Percentiles rank a stretch among this genome's conserved stretches.
phyloP scores from a whole-genome alignment of 2,888 invertebrate genomes.

The Acanthopleura granulata region DNA sequence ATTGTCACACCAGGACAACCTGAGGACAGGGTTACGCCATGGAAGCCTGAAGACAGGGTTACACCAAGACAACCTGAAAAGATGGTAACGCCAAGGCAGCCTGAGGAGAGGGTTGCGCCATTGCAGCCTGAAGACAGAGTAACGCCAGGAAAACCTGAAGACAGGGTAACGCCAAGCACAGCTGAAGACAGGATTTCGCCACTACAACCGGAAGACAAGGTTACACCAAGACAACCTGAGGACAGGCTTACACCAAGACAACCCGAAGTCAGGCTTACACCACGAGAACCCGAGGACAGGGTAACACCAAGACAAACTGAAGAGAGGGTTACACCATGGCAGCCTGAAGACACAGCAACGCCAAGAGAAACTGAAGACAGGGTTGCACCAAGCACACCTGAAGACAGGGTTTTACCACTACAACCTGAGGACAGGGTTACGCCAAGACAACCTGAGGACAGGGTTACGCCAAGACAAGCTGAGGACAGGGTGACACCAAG shows the following conservation, averaged over 20 bases:
- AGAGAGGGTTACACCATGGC: background rate
- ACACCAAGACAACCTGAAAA: background rate
- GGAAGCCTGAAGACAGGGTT: background rate
- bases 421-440: background rate
- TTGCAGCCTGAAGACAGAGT: too few species aligned
- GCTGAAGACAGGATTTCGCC: background rate
- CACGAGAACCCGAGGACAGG: too few species aligned
- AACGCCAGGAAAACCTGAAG: background rate
- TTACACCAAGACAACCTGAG: background rate
- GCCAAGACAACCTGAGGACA: background rate
- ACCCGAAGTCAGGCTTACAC: background rate
- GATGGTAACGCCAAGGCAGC: background rate
- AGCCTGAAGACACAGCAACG: background rate
- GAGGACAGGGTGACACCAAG: background rate
- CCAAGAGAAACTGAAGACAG: background rate
- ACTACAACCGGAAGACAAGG: too few species aligned
- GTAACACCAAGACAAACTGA: too few species aligned
- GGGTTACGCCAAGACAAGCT: background rate
- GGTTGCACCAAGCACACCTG: background rate
- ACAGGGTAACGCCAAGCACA: background rate
- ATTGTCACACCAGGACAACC: background rate
- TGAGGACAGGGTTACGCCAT: background rate
- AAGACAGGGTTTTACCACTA: background rate
- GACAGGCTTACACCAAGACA: background rate
- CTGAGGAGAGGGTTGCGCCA: background rate